Base-by-base conservation (phyloP, 2,797 vertebrate species). In the Cacajao melanocephalus region DNA sequence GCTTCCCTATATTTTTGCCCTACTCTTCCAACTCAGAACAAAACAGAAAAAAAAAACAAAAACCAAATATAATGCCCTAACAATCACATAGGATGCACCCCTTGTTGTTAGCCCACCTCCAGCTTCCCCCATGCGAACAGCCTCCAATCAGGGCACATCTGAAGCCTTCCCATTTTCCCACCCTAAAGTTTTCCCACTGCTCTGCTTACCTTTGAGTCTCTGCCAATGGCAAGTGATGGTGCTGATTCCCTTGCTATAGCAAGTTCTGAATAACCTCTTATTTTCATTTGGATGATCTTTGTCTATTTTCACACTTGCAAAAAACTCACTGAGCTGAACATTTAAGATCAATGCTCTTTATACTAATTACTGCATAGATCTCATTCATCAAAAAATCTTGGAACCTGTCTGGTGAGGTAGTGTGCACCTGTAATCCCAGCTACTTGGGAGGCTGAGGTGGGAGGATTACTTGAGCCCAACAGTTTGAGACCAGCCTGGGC, bases 261-360 rank as follows among this genome's bases (percentile, higher is more conserved):
- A 36, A 92, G 55, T 17, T 52, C 84, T 39, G 72, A 41, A 41
- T 46, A 85, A 19, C 26, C 73, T 80, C 76, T 64, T 52, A 8
- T 57, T 75, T 73, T 41, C 46, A 39, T 84, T 57, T 36, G 61
- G 33, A 14, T 5, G 30, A 46, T 41, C 75, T 90, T 89, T 19
- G 3, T 61, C 90, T 64, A 81, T 78, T 41, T 90, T 84, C 7
- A 33, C 20, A 26, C 14, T 41, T 76, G 64, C 8, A 30, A 81
- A 94, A 81, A 33, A 12, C 87, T 76, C 76, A 19, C n/a, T 72
- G 44, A 64, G 55, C 64, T 95, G 72, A 64, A 78, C 14, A 41
- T 73, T 64, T 79, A 84, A 95, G 75, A 88, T 52, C 10, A 9
- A 19, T 15, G 50, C 19, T 61, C 33, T 88, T 92, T 90, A 28